Conservation (phyloP, 2,797 vertebrate genomes). For the Cygnus olor region DNA sequence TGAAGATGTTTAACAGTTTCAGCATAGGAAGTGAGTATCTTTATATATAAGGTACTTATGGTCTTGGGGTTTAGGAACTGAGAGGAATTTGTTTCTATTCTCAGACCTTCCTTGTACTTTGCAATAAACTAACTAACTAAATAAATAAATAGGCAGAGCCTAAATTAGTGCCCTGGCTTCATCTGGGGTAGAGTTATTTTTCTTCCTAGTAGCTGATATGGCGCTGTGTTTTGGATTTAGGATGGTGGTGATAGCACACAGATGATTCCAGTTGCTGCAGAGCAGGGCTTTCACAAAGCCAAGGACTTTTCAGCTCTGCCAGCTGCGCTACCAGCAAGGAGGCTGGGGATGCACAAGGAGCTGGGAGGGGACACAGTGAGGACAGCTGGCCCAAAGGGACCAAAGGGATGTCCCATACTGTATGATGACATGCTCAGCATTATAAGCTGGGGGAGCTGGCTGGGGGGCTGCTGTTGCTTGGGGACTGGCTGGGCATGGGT, state of each 20-base stretch:
- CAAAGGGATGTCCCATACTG: not conserved
- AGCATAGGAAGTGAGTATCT: not conserved
- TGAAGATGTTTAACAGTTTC: not conserved
- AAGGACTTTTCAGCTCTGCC: not conserved
- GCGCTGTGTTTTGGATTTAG: not conserved
- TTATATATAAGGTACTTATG: not conserved
- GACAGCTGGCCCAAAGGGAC: not conserved
- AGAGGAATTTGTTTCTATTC: not conserved
- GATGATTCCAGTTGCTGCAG: not conserved
- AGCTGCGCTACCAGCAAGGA: not conserved
- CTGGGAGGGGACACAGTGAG: not conserved
- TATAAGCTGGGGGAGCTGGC: not conserved
- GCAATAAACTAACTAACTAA: not conserved
- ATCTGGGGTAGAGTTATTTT: not conserved
- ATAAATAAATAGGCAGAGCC: not conserved
- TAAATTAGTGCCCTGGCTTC: not conserved
- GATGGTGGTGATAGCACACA: not conserved
- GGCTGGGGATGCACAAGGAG: not conserved
- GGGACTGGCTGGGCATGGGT: not conserved
- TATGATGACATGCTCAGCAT: not conserved
- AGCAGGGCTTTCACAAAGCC: not conserved
- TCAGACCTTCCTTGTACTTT: not conserved
- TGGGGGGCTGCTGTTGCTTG: not conserved
- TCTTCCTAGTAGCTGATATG: not conserved
- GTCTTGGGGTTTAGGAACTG: not conserved